These are phyloP conservation scores for Cololabis saira DNA, from an alignment of 2,113 vertebrate genomes.

Conservation along the genomic window DNA sequence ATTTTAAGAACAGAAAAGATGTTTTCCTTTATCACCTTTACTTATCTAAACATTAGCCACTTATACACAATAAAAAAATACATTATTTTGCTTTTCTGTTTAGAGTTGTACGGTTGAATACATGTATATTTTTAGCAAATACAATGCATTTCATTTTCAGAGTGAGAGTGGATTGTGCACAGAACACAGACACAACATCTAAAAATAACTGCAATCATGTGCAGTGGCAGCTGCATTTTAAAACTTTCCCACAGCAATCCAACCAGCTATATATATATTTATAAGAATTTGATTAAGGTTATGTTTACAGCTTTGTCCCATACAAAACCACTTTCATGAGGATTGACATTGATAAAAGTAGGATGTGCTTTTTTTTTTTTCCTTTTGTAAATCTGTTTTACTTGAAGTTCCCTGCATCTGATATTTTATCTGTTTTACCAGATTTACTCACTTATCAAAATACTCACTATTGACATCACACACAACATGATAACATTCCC, in stretches of 20 bases:
- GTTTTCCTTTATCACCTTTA: too few species aligned
- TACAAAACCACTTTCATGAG: too few species aligned
- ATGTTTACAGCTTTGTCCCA: background rate
- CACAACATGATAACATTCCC: background rate
- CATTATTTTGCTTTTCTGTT: too few species aligned
- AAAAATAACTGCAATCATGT: constrained; percentile 7
- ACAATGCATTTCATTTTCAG: too few species aligned
- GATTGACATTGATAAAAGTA: background rate
- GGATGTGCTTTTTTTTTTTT: too few species aligned
- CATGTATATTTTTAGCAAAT: too few species aligned
- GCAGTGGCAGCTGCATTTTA: constrained; percentile 8
- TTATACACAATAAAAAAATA: too few species aligned
- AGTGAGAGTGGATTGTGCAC: background rate
- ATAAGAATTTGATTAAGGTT: background rate
- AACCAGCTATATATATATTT: background rate
- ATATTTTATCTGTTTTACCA: background rate
- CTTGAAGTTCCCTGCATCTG: background rate
- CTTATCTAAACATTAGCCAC: too few species aligned
- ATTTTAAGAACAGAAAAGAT: too few species aligned
- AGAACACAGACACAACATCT: background rate
- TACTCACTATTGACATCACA: background rate
- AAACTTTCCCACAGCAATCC: background rate
- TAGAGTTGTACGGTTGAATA: too few species aligned
- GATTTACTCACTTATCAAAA: background rate
- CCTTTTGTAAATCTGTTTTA: too few species aligned